Percentiles rank a stretch among this genome's conserved stretches.
Evolutionary conservation across 1,140 invertebrate species (phyloP).

Genomic region (Listronotus bonariensis): DNA sequence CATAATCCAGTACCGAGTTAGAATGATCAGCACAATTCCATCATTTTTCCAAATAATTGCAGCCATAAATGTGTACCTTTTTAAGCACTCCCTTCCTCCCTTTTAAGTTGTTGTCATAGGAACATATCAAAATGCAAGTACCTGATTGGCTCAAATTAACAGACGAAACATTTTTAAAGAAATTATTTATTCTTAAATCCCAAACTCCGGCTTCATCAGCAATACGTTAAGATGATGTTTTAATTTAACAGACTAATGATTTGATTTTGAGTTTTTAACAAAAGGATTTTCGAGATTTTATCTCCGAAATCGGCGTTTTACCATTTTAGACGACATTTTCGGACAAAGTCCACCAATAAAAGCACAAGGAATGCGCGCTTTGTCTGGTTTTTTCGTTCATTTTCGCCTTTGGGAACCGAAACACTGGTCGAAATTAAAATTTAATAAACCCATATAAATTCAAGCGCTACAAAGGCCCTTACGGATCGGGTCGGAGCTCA

Average conservation of each 20-base stretch:
- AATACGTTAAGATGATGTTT: too few relatives aligned
- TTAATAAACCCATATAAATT: conserved; percentile 42
- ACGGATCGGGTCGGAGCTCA: conserved; percentile 29
- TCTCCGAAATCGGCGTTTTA: conserved; percentile 35
- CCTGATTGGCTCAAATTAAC: too few relatives aligned
- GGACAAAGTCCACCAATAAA: conserved; percentile 33
- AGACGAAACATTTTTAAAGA: too few relatives aligned
- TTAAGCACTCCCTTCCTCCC: too few relatives aligned
- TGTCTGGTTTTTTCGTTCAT: conserved; percentile 32
- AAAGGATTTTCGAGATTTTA: conserved; percentile 35
- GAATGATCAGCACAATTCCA: too few relatives aligned
- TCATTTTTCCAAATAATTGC: too few relatives aligned
- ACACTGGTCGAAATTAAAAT: conserved; percentile 41
- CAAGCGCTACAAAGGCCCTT: conserved; percentile 37
- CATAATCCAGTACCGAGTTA: too few relatives aligned
- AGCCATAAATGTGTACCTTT: too few relatives aligned
- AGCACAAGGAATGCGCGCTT: conserved; percentile 32
- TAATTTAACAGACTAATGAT: conserved; percentile 11
- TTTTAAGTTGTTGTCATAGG: too few relatives aligned
- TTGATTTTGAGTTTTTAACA: conserved; percentile 26
- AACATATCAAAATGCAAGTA: too few relatives aligned
- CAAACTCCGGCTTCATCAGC: too few relatives aligned
- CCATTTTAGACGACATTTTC: conserved; percentile 37
- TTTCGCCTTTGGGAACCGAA: conserved; percentile 39
- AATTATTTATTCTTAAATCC: too few relatives aligned